Conservation (phyloP, 2,113 vertebrate species). For the Phocoena phocoena region DNA sequence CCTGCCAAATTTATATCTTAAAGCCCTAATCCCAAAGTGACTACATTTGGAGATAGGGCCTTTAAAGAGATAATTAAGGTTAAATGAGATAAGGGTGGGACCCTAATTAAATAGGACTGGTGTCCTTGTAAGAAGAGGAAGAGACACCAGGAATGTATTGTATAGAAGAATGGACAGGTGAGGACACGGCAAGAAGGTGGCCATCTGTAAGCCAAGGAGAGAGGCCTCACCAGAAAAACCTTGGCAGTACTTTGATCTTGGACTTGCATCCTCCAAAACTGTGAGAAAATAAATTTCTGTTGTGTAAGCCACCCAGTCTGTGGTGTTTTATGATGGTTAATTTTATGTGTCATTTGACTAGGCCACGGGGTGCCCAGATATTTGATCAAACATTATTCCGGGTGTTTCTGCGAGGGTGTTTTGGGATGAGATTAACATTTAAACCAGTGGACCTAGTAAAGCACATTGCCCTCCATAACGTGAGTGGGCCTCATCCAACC, state of each 20-base stretch:
- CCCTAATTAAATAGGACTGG: background rate
- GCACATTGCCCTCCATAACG: background rate
- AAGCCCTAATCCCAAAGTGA: background rate
- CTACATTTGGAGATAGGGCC: background rate
- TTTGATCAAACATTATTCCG: background rate
- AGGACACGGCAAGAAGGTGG: background rate
- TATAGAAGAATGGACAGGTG: background rate
- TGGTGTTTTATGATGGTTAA: background rate
- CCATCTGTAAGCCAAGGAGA: background rate
- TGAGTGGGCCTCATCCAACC: background rate
- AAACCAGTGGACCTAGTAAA: background rate
- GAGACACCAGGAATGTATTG: background rate
- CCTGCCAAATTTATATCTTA: background rate
- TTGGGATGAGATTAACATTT: background rate
- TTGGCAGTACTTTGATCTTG: background rate
- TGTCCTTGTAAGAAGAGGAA: background rate
- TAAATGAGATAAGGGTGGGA: background rate
- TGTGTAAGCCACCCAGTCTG: background rate
- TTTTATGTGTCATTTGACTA: background rate
- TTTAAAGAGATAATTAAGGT: background rate
- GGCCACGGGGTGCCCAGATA: background rate
- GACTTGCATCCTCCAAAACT: background rate
- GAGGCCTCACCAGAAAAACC: background rate
- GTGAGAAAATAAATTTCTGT: background rate
- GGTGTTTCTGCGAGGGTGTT: background rate